These are phyloP conservation scores for Alces alces DNA, from an alignment of 2,113 vertebrate species.

Conservation along the genomic window DNA sequence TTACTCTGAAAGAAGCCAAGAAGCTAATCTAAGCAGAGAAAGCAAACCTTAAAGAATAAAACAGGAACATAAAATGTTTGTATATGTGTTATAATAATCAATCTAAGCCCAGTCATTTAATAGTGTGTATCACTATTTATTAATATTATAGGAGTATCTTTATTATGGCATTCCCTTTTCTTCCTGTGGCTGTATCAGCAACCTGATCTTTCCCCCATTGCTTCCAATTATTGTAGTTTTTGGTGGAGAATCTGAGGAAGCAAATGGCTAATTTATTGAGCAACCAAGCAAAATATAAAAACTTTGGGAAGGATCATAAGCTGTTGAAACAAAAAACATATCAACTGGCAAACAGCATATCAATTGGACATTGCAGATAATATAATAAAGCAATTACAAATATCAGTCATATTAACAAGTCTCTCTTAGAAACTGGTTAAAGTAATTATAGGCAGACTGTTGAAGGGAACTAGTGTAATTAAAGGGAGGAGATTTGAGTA, in stretches of 20 bases:
- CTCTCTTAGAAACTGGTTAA: conserved; percentile 51
- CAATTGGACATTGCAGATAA: neutral
- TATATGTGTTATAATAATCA: neutral
- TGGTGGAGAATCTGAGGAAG: neutral
- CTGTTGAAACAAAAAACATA: conserved; percentile 17
- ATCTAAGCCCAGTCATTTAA: neutral
- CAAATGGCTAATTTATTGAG: neutral
- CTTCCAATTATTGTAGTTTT: neutral
- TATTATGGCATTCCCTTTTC: neutral
- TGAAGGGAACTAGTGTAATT: conserved; percentile 39
- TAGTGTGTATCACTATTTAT: neutral
- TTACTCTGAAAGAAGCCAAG: neutral
- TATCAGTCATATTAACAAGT: conserved; percentile 20
- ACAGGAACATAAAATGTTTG: neutral
- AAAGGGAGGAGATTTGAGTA: conserved; percentile 3
- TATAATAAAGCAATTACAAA: conserved; percentile 39
- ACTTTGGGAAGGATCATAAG: neutral
- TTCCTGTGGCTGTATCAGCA: neutral
- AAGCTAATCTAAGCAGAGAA: neutral
- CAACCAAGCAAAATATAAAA: conserved; percentile 3
- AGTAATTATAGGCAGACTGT: conserved; percentile 18
- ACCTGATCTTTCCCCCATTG: neutral
- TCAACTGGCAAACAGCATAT: neutral
- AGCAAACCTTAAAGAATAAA: neutral
- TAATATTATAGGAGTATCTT: neutral